Percentiles rank a stretch among this genome's conserved stretches.
phyloP scores from a whole-genome alignment of 2,888 invertebrate species.

The Phaonia tiefii region DNA sequence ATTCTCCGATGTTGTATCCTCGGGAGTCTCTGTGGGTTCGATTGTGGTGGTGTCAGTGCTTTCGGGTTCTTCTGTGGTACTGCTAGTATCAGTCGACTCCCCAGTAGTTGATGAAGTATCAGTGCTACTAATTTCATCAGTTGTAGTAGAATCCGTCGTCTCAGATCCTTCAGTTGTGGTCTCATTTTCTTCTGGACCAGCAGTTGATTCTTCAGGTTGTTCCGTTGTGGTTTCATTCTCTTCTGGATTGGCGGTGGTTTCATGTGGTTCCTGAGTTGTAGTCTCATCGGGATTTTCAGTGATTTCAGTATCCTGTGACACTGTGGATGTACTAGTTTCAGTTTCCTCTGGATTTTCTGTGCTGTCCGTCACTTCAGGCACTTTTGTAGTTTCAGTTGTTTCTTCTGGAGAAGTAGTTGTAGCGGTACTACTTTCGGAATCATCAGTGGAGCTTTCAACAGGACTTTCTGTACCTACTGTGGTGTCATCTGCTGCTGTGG shows the following conservation, averaged over 20 bases:
- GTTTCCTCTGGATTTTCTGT: conserved; percentile 6
- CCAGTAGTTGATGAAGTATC: conserved; percentile 19
- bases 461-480: conserved; percentile 12
- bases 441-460: conserved; percentile 9
- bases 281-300: conserved; percentile 16
- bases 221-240: background rate
- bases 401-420: conserved; percentile 26
- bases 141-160: background rate
- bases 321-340: conserved; percentile 5
- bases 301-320: conserved; percentile 5
- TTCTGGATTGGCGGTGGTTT: background rate
- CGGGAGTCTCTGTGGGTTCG: background rate
- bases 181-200: conserved; percentile 17
- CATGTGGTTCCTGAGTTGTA: too few relatives aligned
- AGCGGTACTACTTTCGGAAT: background rate
- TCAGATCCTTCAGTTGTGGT: conserved; percentile 26
- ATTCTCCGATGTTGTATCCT: background rate
- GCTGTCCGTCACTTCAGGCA: conserved; percentile 19
- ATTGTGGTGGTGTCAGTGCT: conserved; percentile 49
- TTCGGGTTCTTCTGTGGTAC: conserved; percentile 2
- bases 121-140: background rate
- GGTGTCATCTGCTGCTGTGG: too few relatives aligned
- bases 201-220: background rate
- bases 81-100: background rate
- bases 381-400: too few relatives aligned